Conservation (phyloP, 2,888 invertebrate species). For the Hirtodrosophila duncani region DNA sequence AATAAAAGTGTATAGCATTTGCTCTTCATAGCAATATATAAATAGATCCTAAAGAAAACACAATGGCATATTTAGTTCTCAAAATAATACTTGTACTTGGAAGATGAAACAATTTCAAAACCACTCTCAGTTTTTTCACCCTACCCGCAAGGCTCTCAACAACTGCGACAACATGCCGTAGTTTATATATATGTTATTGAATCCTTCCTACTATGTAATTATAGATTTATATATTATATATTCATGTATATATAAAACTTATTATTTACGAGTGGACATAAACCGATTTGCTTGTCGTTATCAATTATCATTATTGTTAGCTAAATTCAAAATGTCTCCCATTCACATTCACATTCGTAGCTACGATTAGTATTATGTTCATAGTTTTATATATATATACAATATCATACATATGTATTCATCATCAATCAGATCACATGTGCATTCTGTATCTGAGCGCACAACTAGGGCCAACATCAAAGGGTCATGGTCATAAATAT, state of each 20-base stretch:
- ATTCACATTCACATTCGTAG: slow-evolving; percentile 36
- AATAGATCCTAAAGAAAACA: not conserved
- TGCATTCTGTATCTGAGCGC: slow-evolving; percentile 1
- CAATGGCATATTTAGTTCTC: not conserved
- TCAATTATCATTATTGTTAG: slow-evolving; percentile 21
- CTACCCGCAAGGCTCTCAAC: slow-evolving; percentile 28
- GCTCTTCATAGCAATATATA: too few species aligned
- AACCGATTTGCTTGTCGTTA: slow-evolving; percentile 63
- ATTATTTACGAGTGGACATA: slow-evolving; percentile 58
- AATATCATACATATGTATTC: slow-evolving; percentile 49
- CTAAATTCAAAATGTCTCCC: slow-evolving; percentile 64
- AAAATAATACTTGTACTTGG: too few species aligned
- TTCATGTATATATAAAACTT: slow-evolving; percentile 49
- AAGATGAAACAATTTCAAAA: too few species aligned
- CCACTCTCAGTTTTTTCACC: too few species aligned
- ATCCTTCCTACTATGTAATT: slow-evolving; percentile 25
- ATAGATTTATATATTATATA: slow-evolving; percentile 22
- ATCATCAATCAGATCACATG: slow-evolving; percentile 11
- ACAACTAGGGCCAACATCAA: slow-evolving; percentile 63
- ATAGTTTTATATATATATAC: slow-evolving; percentile 46
- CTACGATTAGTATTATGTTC: slow-evolving; percentile 46
- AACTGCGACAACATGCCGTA: slow-evolving; percentile 26
- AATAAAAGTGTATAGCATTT: too few species aligned
- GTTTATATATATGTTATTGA: slow-evolving; percentile 19
- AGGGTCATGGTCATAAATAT: slow-evolving; percentile 72